Evolutionary conservation across 1,140 invertebrate genomes (phyloP), one percentile per base, ranked within the genome.

Genomic region (Meloidogyne hapla): DNA sequence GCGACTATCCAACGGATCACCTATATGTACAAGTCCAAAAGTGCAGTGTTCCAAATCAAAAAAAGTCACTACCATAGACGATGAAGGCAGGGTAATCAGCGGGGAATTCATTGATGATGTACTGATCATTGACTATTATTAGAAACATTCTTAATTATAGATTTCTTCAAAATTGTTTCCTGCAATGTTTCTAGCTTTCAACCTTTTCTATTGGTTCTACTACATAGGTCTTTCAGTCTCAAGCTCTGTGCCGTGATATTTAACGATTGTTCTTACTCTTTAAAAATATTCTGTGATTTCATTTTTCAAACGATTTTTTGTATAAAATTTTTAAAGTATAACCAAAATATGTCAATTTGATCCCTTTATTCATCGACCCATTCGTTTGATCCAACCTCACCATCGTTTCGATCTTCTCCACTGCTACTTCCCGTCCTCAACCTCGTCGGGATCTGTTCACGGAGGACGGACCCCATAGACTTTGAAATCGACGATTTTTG

Each of bases 201-300:
- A 86, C 61, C 74, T 85, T 48, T 86, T 86, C 75, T 86, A 86
- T 66, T 86, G 85, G 85, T 83, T 83, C 65, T 86, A 86, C 62
- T 86, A 85, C 74, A 84, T 86, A 69, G 84, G 83, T 13, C 75
- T 80, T 70, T 83, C 84, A 56, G 48, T 56, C 8, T 56, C 48
- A n/a, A 18, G 48, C 13, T 45, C 42, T 2, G 42, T 45, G 18
- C 48, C 48, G 5, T 56, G n/a, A 13, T 42, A 42, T 42, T 42
- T 12, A 42, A 13, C 40, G 40, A 42, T 33, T 33, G 33, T 10
- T 2, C 10, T 4, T 42, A 10, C 6, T 42, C 40, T 8, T 10
- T 13, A 42, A 12, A 42, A 38, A 38, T 38, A 38, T 38, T 13
- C 40, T 42, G 40, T 42, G 40, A 42, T 42, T 13, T 42, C 10